Conservation (phyloP, 2,113 vertebrate species). For the Benitochromis conjunctus region DNA sequence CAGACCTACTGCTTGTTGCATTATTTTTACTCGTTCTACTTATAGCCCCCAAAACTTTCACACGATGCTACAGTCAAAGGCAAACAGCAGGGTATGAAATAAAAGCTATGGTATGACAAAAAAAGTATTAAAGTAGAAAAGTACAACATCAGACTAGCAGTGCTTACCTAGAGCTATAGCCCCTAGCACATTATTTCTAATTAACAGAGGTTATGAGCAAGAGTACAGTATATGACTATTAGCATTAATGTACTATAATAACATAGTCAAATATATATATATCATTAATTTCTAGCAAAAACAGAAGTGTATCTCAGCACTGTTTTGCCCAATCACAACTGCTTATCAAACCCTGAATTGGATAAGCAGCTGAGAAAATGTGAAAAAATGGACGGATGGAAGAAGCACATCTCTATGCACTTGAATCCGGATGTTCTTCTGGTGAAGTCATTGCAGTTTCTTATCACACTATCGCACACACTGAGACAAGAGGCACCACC, state of each 20-base stretch:
- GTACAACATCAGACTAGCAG: background rate
- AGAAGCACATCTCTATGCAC: background rate
- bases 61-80: background rate
- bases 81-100: background rate
- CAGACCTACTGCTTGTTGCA: background rate
- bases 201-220: background rate
- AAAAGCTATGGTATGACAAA: background rate
- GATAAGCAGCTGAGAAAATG: background rate
- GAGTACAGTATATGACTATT: background rate
- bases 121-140: background rate
- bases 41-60: background rate
- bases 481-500: constrained; percentile 8
- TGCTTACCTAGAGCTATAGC: background rate
- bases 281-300: background rate
- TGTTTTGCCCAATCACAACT: background rate
- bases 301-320: background rate
- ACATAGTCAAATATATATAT: background rate
- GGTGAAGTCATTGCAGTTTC: constrained; percentile 9
- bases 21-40: background rate
- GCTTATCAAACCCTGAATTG: background rate
- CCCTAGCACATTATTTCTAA: constrained; percentile 38
- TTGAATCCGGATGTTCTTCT: background rate
- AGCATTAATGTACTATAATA: background rate
- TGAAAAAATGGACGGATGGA: background rate
- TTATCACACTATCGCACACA: constrained; percentile 6